These are phyloP conservation scores for Coptodon bakossiorum DNA, from an alignment of 2,113 vertebrate genomes.

Conservation along the genomic window DNA sequence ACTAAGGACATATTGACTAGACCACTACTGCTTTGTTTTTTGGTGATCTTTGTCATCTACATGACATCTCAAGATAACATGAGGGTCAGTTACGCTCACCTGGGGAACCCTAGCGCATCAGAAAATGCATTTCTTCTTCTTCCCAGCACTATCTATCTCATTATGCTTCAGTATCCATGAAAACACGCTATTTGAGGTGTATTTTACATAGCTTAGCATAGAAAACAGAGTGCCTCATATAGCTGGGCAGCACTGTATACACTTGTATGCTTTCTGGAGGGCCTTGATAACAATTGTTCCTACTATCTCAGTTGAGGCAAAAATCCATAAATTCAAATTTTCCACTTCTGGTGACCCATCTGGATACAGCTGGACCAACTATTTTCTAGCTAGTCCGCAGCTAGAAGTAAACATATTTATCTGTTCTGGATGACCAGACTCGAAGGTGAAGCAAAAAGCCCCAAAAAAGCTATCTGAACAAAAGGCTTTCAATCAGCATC, in stretches of 20 bases:
- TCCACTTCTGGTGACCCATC: not conserved
- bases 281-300: not conserved
- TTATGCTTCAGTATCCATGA: not conserved
- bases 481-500: not conserved
- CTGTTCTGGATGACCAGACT: not conserved
- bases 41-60: not conserved
- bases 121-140: not conserved
- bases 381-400: not conserved
- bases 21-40: constrained; percentile 1
- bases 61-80: not conserved
- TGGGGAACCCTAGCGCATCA: not conserved
- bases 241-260: not conserved
- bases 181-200: not conserved
- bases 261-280: not conserved
- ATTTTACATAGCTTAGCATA: not conserved
- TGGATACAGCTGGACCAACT: not conserved
- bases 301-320: not conserved
- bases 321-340: not conserved
- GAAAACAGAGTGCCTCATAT: not conserved
- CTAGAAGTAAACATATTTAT: not conserved
- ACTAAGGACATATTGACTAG: constrained; percentile 14
- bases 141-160: not conserved
- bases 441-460: not conserved
- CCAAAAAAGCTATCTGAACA: not conserved
- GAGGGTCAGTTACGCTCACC: not conserved